Percentiles rank a stretch among this genome's conserved stretches.
These are phyloP conservation scores for Labrus mixtus DNA, from an alignment of 2,113 vertebrate genomes.

Conservation along the genomic window DNA sequence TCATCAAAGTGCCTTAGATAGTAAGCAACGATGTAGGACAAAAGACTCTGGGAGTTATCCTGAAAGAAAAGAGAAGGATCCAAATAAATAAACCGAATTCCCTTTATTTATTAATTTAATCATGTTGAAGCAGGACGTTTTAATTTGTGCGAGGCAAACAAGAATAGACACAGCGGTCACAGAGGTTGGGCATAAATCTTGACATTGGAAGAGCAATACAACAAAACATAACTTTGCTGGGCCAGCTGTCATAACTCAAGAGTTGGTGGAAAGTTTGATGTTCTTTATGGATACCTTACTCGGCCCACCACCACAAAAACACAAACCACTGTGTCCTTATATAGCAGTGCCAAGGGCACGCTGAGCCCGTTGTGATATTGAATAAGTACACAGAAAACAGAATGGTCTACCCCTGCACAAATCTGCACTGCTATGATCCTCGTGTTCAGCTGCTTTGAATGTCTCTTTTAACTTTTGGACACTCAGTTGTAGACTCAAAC, in stretches of 20 bases:
- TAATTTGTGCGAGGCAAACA: conserved; percentile 62
- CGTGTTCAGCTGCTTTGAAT: conserved; percentile 22
- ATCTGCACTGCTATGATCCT: conserved; percentile 40
- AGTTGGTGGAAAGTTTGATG: conserved; percentile 73
- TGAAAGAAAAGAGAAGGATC: conserved; percentile 79
- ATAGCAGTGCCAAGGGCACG: conserved; percentile 69
- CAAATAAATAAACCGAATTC: conserved; percentile 76
- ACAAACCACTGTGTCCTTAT: conserved; percentile 68
- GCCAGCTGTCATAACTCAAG: conserved; percentile 69
- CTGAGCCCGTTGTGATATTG: conserved; percentile 56
- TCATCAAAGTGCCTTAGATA: conserved; percentile 97
- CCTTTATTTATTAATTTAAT: conserved; percentile 78
- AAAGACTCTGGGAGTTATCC: conserved; percentile 96
- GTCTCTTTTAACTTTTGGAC: conserved; percentile 20
- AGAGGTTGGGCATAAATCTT: conserved; percentile 64
- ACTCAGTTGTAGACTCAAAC: background rate
- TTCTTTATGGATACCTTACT: conserved; percentile 75
- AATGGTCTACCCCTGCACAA: conserved; percentile 45
- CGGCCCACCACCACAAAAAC: conserved; percentile 61
- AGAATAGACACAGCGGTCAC: conserved; percentile 55
- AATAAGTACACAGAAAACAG: conserved; percentile 69
- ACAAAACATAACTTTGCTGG: conserved; percentile 59
- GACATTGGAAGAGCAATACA: conserved; percentile 55
- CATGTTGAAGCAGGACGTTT: conserved; percentile 69
- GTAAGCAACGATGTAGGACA: conserved; percentile 96